These are phyloP conservation scores for Lasiommata megera DNA, from an alignment of 2,888 invertebrate species.

Conservation along the genomic window DNA sequence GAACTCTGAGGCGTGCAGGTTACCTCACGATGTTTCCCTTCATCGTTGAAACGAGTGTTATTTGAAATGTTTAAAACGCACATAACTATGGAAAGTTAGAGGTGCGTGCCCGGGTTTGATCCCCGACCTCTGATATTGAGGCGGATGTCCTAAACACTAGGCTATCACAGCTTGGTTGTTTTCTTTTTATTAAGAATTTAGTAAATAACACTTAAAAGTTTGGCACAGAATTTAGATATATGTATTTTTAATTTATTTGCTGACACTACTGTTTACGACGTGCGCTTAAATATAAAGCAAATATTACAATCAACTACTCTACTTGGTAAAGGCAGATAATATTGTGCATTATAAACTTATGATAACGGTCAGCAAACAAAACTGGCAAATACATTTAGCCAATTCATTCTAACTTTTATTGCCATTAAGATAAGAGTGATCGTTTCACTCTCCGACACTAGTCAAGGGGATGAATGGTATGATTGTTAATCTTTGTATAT, in stretches of 20 bases:
- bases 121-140: no score
- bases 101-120: no score
- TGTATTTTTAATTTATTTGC: conserved; percentile 13
- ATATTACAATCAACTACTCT: conserved; percentile 15
- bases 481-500: not conserved
- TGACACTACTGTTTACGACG: conserved; percentile 13
- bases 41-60: no score
- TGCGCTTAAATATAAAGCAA: conserved; percentile 14
- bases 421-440: not conserved
- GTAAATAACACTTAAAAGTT: no score
- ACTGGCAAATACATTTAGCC: not conserved
- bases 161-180: no score
- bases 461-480: conserved; percentile 1
- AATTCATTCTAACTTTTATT: not conserved
- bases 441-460: not conserved
- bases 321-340: conserved; percentile 26
- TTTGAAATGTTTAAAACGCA: no score
- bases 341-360: conserved; percentile 3
- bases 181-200: no score
- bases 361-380: not conserved
- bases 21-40: no score
- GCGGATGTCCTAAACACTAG: no score
- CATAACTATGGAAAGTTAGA: no score
- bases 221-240: no score
- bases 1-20: no score